These are phyloP conservation scores for Amphipoea lucens DNA, from an alignment of 2,888 invertebrate genomes.

Conservation along the genomic window DNA sequence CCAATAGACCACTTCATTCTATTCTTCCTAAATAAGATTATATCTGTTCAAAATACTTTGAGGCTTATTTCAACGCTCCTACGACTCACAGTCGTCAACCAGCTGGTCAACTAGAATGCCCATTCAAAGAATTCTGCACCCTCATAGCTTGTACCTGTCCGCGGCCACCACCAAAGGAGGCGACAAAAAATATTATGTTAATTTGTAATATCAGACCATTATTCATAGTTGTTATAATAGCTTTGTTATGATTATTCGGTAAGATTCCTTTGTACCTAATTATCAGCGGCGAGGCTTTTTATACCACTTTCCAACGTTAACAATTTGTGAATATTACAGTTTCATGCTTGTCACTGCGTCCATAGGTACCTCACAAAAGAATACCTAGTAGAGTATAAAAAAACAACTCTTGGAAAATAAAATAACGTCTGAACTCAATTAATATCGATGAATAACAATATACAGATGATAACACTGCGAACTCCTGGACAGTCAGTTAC, in stretches of 20 bases:
- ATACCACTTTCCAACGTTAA: slow-evolving; percentile 70
- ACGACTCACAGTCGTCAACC: slow-evolving; percentile 65
- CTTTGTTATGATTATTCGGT: slow-evolving; percentile 89
- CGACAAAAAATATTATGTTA: slow-evolving; percentile 89
- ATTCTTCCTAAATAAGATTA: slow-evolving; percentile 68
- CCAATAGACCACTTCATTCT: slow-evolving; percentile 36
- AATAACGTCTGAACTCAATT: background rate
- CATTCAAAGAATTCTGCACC: slow-evolving; percentile 90
- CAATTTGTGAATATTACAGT: slow-evolving; percentile 66
- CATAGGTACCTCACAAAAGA: slow-evolving; percentile 33
- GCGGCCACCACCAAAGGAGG: slow-evolving; percentile 88
- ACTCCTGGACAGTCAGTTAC: background rate
- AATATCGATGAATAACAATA: slow-evolving; percentile 18
- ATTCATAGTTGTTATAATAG: slow-evolving; percentile 88
- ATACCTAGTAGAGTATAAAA: slow-evolving; percentile 30
- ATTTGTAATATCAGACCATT: slow-evolving; percentile 87
- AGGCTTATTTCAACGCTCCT: slow-evolving; percentile 35
- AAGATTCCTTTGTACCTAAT: slow-evolving; percentile 82
- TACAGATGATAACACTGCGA: background rate
- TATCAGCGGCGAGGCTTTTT: slow-evolving; percentile 75
- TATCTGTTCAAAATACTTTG: slow-evolving; percentile 55
- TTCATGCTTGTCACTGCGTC: slow-evolving; percentile 76
- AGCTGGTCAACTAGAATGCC: slow-evolving; percentile 71
- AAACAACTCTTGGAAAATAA: slow-evolving; percentile 3
- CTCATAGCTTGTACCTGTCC: slow-evolving; percentile 89